Percentiles rank a stretch among this genome's conserved stretches.
These are phyloP conservation scores for Plemyria rubiginata DNA, from an alignment of 2,888 invertebrate species.

Conservation along the genomic window DNA sequence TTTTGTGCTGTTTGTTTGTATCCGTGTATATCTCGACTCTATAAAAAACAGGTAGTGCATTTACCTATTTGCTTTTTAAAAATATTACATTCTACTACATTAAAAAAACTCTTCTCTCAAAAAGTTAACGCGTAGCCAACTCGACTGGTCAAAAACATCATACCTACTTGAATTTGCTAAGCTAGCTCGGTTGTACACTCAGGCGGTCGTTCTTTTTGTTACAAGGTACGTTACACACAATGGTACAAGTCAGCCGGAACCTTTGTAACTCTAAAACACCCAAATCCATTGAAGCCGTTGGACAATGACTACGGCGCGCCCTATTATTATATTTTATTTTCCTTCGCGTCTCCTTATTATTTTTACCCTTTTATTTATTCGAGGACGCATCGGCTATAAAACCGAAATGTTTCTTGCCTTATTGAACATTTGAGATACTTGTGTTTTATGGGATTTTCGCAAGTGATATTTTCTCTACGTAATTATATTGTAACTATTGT, in stretches of 20 bases:
- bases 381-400: conserved; percentile 77
- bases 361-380: conserved; percentile 77
- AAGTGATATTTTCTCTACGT: conserved; percentile 19
- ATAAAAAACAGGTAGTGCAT: no score
- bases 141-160: no score
- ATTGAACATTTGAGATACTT: conserved; percentile 68
- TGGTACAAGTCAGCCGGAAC: conserved; percentile 9
- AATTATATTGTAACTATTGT: not conserved
- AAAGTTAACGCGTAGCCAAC: no score
- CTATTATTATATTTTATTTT: conserved; percentile 79
- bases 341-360: conserved; percentile 75
- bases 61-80: no score
- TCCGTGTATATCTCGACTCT: no score
- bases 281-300: conserved; percentile 65
- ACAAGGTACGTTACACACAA: conserved; percentile 6
- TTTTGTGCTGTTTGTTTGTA: no score
- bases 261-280: conserved; percentile 55
- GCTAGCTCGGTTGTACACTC: not conserved
- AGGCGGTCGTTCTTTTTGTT: not conserved
- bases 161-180: no score
- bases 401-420: conserved; percentile 75
- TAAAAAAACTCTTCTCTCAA: no score
- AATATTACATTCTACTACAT: no score
- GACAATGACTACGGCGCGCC: conserved; percentile 64
- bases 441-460: conserved; percentile 48